Evolutionary conservation across 2,797 vertebrate genomes (phyloP), one percentile per base, ranked within the genome.

Genomic region (Echiichthys vipera): DNA sequence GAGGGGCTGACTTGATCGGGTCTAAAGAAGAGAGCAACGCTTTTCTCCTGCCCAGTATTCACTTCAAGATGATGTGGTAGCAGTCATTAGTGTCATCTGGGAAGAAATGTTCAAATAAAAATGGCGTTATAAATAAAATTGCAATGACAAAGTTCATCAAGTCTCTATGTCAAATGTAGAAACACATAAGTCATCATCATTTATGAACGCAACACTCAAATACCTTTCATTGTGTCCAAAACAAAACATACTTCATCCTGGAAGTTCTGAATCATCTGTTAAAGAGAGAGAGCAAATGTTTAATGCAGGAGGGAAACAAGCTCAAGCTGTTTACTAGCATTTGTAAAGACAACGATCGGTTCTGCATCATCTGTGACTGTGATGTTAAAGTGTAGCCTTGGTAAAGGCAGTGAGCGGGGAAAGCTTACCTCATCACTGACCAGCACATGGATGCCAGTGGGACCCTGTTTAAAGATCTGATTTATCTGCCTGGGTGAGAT

Each of bases 201-300:
- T 61, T 6, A 13, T 56, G 39, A 51, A 10, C 37, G 47, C 25
- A 13, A 46, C 0, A 2, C 15, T 64, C 13, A 34, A 53, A 46
- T 95, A 99, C 98, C 98, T 97, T 98, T 98, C 96, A 99, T 96
- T 70, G 98, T 99, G 93, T 99, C 97, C 94, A 99, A 92, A 81
- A 99, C 92, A 79, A 99, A 99, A 92, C 97, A 99, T 11, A 97
- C 95, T 89, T 99, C 98, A 42, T 99, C 98, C 86, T 97, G 97
- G 92, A 99, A 98, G 89, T 99, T 99, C 88, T 97, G 97, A 83
- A 99, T 98, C 98, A 99, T 99, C 98, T 99, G 92, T 72, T 24
- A 12, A 42, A 42, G 55, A 65, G 27, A 65, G 27, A 72, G n/a
- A 66, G 27, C 2, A 65, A 12, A 50, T 5, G 34, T 77, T 76